phyloP scores from a whole-genome alignment of 1,140 invertebrate species.

The Scaptomyza hsui region DNA sequence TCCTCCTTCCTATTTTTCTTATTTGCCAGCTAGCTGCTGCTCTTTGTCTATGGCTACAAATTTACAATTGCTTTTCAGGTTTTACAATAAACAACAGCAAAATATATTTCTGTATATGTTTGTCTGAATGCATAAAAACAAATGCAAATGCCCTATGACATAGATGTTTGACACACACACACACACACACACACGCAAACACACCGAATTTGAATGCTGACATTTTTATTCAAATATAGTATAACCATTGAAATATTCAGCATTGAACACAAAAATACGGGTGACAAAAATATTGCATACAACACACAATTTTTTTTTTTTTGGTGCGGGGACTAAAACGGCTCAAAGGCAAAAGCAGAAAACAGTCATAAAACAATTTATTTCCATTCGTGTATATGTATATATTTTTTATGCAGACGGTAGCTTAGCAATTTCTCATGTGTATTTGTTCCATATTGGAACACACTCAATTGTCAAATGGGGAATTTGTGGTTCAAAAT shows the following conservation, averaged over 20 bases:
- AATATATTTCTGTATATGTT: constrained; percentile 29
- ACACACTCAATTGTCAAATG: not conserved
- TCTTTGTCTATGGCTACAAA: constrained; percentile 50
- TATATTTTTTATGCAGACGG: constrained; percentile 8
- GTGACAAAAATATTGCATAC: constrained; percentile 63
- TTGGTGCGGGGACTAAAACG: constrained; percentile 9
- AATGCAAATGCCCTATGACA: constrained; percentile 59
- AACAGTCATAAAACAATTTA: constrained; percentile 53
- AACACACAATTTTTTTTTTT: constrained; percentile 45
- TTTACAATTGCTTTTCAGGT: constrained; percentile 49
- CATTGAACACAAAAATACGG: constrained; percentile 49
- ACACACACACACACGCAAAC: constrained; percentile 14
- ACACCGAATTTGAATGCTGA: not conserved
- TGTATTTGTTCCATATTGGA: not conserved
- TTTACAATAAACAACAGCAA: constrained; percentile 66
- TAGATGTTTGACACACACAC: constrained; percentile 40
- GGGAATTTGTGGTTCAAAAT: constrained; percentile 5
- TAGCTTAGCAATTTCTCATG: not conserved
- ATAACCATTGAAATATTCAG: constrained; percentile 16
- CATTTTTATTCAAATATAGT: constrained; percentile 19
- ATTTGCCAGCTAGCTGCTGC: constrained; percentile 16
- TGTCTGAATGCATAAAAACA: constrained; percentile 59
- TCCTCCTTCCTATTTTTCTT: constrained; percentile 2
- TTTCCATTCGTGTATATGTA: constrained; percentile 34
- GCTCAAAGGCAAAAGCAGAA: constrained; percentile 52